Conservation (phyloP, 1,140 invertebrate genomes). For the Camponotus vicinus region DNA sequence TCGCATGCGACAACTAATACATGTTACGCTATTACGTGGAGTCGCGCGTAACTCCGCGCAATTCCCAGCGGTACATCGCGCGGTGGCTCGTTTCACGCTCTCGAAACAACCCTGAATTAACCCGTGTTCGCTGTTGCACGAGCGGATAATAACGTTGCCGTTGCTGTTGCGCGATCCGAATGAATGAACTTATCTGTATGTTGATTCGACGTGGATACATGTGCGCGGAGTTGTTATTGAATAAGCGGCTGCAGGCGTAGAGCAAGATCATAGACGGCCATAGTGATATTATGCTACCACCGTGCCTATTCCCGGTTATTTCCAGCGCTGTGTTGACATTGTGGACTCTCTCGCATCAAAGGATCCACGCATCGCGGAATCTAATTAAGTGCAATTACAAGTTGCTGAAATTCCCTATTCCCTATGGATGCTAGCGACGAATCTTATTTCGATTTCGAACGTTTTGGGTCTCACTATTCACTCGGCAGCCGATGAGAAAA, state of each 20-base stretch:
- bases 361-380: not conserved
- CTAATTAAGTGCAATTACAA: no score
- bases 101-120: constrained; percentile 62
- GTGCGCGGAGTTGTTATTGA: constrained; percentile 51
- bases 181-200: constrained; percentile 66
- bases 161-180: constrained; percentile 36
- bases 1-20: constrained; percentile 20
- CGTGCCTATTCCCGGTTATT: constrained; percentile 1
- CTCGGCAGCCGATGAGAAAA: no score
- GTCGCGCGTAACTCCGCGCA: constrained; percentile 48
- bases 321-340: not conserved
- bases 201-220: constrained; percentile 59
- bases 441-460: no score
- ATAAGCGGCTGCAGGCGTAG: constrained; percentile 23
- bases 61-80: constrained; percentile 57
- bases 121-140: constrained; percentile 55
- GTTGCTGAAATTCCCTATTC: no score
- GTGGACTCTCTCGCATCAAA: not conserved
- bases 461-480: no score
- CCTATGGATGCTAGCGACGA: no score
- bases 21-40: constrained; percentile 57
- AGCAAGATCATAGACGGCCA: constrained; percentile 11
- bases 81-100: constrained; percentile 57
- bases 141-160: constrained; percentile 59
- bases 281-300: not conserved